These are phyloP conservation scores for Ctenochaetus hawaiiensis DNA, from an alignment of 2,797 vertebrate genomes.

Conservation along the genomic window DNA sequence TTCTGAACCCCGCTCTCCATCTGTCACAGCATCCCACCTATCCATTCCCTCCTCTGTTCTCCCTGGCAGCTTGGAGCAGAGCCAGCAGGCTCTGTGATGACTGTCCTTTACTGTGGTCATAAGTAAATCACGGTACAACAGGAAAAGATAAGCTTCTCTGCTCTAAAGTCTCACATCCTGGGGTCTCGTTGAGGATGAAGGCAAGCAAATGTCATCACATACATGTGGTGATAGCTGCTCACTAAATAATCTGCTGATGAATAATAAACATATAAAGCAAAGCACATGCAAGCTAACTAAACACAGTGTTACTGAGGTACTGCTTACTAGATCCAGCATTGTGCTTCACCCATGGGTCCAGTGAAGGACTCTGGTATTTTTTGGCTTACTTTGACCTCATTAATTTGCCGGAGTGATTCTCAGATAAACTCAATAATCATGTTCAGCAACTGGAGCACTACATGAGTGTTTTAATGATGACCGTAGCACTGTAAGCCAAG, in stretches of 20 bases:
- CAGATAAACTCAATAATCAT: background rate
- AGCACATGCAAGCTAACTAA: too few relatives aligned
- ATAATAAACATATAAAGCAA: too few relatives aligned
- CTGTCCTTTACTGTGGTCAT: slow-evolving; percentile 51
- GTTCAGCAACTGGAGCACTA: background rate
- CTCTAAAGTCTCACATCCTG: background rate
- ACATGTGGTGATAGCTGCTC: background rate
- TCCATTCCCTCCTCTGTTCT: slow-evolving; percentile 49
- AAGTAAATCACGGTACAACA: slow-evolving; percentile 44
- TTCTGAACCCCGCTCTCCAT: slow-evolving; percentile 63
- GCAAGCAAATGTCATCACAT: background rate
- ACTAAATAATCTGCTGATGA: slow-evolving; percentile 6
- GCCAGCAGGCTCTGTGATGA: slow-evolving; percentile 53
- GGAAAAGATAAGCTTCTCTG: slow-evolving; percentile 28
- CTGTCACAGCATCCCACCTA: slow-evolving; percentile 67
- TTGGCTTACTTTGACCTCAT: background rate
- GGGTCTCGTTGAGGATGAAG: slow-evolving; percentile 28
- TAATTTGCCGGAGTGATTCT: background rate
- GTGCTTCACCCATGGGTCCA: background rate
- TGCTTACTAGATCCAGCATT: background rate
- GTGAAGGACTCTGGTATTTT: background rate
- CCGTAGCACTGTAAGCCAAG: too few relatives aligned
- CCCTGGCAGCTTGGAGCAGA: slow-evolving; percentile 42
- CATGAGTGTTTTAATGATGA: background rate
- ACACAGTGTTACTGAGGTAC: background rate